Conservation (phyloP, 2,888 invertebrate species). For the Callyntrura guangdongensis region DNA sequence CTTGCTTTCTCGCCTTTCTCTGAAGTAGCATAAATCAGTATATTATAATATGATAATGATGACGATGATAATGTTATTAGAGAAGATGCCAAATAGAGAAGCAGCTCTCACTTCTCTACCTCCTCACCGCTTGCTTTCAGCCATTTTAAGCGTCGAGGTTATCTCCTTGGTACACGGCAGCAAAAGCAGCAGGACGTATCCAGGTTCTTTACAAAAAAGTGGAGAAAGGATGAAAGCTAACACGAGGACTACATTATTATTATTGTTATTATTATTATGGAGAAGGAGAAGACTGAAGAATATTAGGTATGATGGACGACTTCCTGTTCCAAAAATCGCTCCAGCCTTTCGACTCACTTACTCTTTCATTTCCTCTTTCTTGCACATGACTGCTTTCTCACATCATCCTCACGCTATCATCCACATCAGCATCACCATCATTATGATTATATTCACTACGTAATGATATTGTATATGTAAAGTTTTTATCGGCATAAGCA, state of each 20-base stretch:
- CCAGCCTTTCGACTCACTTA: conserved; percentile 81
- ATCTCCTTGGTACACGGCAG: background rate
- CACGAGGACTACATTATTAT: background rate
- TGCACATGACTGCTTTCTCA: conserved; percentile 81
- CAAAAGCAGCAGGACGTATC: background rate
- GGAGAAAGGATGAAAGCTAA: conserved; percentile 53
- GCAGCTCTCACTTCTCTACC: background rate
- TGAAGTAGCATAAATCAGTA: conserved; percentile 33
- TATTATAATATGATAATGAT: conserved; percentile 20
- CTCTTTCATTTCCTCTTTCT: conserved; percentile 83
- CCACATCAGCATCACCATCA: conserved; percentile 48
- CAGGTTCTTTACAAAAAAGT: background rate
- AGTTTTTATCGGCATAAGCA: conserved; percentile 65
- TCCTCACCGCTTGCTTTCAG: background rate
- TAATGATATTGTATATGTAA: conserved; percentile 40
- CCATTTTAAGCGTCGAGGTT: too few relatives aligned
- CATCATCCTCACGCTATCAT: conserved; percentile 40
- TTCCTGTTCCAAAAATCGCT: conserved; percentile 81
- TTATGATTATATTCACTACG: conserved; percentile 45
- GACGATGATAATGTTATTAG: conserved; percentile 58
- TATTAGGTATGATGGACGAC: conserved; percentile 83
- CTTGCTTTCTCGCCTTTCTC: background rate
- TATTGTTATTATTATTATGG: conserved; percentile 40
- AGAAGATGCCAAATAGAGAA: background rate
- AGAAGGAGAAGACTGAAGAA: conserved; percentile 57